Percentiles rank a stretch among this genome's conserved stretches.
Evolutionary conservation across 2,113 vertebrate species (phyloP).

Genomic region (Halichoeres trimaculatus): DNA sequence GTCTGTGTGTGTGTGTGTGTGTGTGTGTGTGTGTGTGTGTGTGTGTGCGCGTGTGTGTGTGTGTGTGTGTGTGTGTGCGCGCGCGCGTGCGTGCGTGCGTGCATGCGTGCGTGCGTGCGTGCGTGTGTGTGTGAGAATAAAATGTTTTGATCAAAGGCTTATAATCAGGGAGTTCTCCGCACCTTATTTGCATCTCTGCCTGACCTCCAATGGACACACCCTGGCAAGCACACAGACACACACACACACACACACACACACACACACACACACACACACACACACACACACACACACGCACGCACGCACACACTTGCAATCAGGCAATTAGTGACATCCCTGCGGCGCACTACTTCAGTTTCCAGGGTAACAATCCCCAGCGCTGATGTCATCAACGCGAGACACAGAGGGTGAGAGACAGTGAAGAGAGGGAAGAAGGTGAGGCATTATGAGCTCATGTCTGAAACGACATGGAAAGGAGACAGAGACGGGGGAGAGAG

Average conservation of each 20-base stretch:
- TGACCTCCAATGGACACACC: conserved; percentile 35
- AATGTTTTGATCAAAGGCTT: conserved; percentile 4
- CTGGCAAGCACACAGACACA: neutral
- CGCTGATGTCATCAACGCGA: conserved; percentile 69
- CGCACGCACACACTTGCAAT: conserved; percentile 41
- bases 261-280: neutral
- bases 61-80: no score
- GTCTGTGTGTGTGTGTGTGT: no score
- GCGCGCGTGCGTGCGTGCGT: no score
- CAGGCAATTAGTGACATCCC: conserved; percentile 62
- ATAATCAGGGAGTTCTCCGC: neutral
- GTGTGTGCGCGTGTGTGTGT: neutral
- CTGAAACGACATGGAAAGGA: conserved; percentile 36
- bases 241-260: conserved; percentile 21
- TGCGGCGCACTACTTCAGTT: conserved; percentile 55
- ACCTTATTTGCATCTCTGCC: conserved; percentile 4
- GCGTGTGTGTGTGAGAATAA: neutral
- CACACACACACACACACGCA: neutral
- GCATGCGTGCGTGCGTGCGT: neutral
- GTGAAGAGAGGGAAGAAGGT: conserved; percentile 37
- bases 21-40: neutral
- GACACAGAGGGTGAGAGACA: conserved; percentile 64
- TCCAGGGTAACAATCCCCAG: conserved; percentile 72
- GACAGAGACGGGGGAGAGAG: conserved; percentile 18
- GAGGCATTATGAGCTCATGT: conserved; percentile 70